A percentile compares a stretch with the other conserved stretches of the same genome.
Conservation (phyloP, 2,113 vertebrate genomes). For the Vimba vimba region DNA sequence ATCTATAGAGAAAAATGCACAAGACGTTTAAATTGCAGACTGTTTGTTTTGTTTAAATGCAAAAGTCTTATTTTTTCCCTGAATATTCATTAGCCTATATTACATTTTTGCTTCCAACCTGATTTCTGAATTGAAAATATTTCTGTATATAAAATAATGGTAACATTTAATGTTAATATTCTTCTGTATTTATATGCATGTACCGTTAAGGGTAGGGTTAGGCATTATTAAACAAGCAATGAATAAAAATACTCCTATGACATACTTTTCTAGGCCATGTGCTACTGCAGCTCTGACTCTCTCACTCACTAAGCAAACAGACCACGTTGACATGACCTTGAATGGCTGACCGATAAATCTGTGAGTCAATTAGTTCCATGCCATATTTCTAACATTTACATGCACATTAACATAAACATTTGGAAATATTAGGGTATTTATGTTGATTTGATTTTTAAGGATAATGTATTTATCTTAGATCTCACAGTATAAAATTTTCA, state of each 20-base stretch:
- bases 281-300: not conserved
- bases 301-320: slow-evolving; percentile 21
- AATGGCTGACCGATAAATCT: slow-evolving; percentile 18
- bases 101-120: too few relatives aligned
- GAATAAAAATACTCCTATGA: not conserved
- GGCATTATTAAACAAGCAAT: not conserved
- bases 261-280: not conserved
- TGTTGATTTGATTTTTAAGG: not conserved
- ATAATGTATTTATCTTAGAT: not conserved
- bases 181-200: not conserved
- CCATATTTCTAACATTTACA: not conserved
- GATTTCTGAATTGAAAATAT: not conserved
- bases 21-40: not conserved
- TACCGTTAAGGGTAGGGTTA: not conserved
- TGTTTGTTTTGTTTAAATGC: not conserved
- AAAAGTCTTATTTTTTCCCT: not conserved
- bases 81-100: not conserved
- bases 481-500: not conserved
- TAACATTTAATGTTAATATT: slow-evolving; percentile 4
- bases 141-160: not conserved
- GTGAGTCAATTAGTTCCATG: slow-evolving; percentile 4
- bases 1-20: not conserved
- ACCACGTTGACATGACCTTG: slow-evolving; percentile 38
- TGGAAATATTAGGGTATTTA: not conserved
- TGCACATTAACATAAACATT: slow-evolving; percentile 12